Conservation (phyloP, 2,113 vertebrate species). For the Mastomys coucha region DNA sequence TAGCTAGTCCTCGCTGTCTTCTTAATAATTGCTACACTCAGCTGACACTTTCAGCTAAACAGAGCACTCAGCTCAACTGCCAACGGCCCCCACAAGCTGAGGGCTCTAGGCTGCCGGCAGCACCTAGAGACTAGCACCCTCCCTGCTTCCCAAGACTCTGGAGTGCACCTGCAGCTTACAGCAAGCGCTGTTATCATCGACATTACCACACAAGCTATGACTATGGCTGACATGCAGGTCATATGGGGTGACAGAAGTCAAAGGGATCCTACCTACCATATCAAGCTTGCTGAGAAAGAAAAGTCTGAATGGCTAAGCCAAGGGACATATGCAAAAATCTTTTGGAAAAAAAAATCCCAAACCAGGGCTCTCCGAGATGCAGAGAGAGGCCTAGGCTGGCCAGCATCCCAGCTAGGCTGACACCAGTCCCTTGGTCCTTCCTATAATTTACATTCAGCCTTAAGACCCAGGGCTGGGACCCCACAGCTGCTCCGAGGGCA, state of each 20-base stretch:
- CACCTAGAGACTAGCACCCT: not conserved
- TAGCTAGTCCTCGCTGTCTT: not conserved
- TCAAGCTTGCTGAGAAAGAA: not conserved
- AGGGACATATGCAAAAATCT: not conserved
- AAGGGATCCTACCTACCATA: not conserved
- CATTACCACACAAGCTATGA: no score
- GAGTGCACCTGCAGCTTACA: fast-evolving
- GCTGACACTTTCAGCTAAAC: not conserved
- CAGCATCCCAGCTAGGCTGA: not conserved
- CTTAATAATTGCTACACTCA: fast-evolving
- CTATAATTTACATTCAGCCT: not conserved
- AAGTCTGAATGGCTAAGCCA: not conserved
- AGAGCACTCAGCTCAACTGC: not conserved
- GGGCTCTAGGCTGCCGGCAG: not conserved
- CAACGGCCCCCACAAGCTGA: not conserved
- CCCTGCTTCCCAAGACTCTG: fast-evolving
- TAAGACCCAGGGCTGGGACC: not conserved
- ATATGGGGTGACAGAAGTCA: not conserved
- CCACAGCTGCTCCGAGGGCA: not conserved
- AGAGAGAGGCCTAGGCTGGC: not conserved
- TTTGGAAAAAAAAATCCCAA: not conserved
- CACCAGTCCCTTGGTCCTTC: not conserved
- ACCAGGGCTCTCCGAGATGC: not conserved
- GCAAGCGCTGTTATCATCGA: no score
- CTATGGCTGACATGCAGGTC: not conserved